Conservation (phyloP, 35 echinoderm and acorn worm genomes). For the Apostichopus japonicus region DNA sequence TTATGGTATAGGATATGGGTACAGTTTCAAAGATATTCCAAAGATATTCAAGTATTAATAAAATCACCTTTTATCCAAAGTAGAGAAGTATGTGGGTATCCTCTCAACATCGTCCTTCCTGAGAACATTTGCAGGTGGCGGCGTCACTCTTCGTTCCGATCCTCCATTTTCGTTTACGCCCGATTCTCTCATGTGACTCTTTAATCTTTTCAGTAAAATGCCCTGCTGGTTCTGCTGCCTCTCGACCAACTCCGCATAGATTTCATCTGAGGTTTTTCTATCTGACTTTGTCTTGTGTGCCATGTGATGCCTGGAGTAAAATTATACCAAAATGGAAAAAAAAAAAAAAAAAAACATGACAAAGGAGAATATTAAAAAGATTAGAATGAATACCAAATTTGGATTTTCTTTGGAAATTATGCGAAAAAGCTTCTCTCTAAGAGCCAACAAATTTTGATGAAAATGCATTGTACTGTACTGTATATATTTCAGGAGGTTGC, state of each 20-base stretch:
- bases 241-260: neutral
- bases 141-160: neutral
- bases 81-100: constrained; percentile 10
- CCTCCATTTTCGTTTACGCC: neutral
- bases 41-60: neutral
- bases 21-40: too few relatives aligned
- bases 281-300: neutral
- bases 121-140: neutral
- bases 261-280: neutral
- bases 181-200: neutral
- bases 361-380: too few relatives aligned
- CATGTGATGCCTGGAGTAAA: too few relatives aligned
- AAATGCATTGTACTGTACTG: too few relatives aligned
- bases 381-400: neutral
- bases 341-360: too few relatives aligned
- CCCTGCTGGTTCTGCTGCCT: neutral
- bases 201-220: neutral
- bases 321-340: too few relatives aligned
- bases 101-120: neutral
- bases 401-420: neutral
- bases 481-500: too few relatives aligned
- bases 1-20: too few relatives aligned
- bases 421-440: too few relatives aligned
- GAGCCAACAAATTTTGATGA: too few relatives aligned
- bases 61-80: constrained; percentile 18